These are phyloP conservation scores for Nasua narica DNA, from an alignment of 2,797 vertebrate genomes.

Conservation along the genomic window DNA sequence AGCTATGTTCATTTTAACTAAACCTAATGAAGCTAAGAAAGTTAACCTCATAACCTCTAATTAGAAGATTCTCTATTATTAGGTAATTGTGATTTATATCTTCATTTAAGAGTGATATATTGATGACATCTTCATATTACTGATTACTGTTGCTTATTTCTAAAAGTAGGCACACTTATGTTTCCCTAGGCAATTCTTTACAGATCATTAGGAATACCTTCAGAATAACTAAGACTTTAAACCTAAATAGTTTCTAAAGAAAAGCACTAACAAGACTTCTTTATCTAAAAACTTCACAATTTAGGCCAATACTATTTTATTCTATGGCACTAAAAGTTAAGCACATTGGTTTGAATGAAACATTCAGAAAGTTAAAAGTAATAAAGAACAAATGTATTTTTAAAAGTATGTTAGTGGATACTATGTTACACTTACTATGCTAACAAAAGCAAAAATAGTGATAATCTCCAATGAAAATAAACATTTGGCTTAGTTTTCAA, in stretches of 20 bases:
- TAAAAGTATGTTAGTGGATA: neutral
- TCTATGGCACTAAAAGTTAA: neutral
- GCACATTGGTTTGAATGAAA: neutral
- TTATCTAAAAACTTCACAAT: neutral
- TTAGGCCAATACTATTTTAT: neutral
- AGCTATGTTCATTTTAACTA: slow-evolving; percentile 3
- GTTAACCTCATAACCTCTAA: neutral
- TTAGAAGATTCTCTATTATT: neutral
- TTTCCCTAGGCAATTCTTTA: neutral
- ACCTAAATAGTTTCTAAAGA: neutral
- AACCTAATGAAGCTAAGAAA: neutral
- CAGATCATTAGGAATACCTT: neutral
- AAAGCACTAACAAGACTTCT: neutral
- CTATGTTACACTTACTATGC: neutral
- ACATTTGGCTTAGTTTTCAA: neutral
- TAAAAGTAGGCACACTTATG: neutral
- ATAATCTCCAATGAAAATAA: neutral
- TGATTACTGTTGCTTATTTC: neutral
- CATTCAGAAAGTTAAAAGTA: neutral
- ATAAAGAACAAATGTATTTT: neutral
- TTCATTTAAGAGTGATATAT: neutral
- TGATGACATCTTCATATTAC: neutral
- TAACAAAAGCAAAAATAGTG: neutral
- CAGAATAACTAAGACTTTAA: neutral
- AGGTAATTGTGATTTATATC: neutral